A percentile compares a stretch with the other conserved stretches of the same genome.
phyloP scores from a whole-genome alignment of 2,113 vertebrate genomes.

The Perccottus glenii region DNA sequence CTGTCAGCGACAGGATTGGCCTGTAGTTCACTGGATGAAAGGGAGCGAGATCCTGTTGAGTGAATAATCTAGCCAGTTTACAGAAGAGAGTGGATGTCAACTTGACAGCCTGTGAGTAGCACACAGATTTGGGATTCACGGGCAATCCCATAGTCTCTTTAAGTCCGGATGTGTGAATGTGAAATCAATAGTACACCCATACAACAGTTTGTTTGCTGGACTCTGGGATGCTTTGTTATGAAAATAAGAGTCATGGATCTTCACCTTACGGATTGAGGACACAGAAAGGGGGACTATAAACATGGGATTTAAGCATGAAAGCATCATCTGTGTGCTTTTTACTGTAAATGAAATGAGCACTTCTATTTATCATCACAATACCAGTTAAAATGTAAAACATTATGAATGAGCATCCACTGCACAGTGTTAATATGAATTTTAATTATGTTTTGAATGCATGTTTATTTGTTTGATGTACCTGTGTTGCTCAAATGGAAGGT shows the following conservation, averaged over 20 bases:
- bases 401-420: background rate
- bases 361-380: constrained; percentile 51
- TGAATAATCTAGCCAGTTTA: constrained; percentile 83
- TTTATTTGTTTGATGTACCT: constrained; percentile 70
- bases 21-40: constrained; percentile 80
- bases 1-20: constrained; percentile 79
- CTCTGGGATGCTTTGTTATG: constrained; percentile 72
- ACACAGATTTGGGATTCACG: constrained; percentile 79
- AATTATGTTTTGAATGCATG: constrained; percentile 44
- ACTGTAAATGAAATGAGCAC: constrained; percentile 33
- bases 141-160: constrained; percentile 80
- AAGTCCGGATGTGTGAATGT: constrained; percentile 81
- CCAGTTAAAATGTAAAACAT: constrained; percentile 36
- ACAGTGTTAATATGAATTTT: constrained; percentile 36
- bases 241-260: constrained; percentile 72
- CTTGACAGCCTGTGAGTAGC: constrained; percentile 78
- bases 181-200: constrained; percentile 86
- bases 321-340: constrained; percentile 35
- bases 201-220: constrained; percentile 80
- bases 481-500: constrained; percentile 46
- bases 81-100: constrained; percentile 80
- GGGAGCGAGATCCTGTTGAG: constrained; percentile 81
- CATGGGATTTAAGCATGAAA: constrained; percentile 61
- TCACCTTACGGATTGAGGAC: constrained; percentile 75
- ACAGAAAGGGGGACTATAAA: constrained; percentile 64